A percentile compares a stretch with the other conserved stretches of the same genome.
phyloP scores from a whole-genome alignment of 2,113 vertebrate species.

The Eurypyga helias region DNA sequence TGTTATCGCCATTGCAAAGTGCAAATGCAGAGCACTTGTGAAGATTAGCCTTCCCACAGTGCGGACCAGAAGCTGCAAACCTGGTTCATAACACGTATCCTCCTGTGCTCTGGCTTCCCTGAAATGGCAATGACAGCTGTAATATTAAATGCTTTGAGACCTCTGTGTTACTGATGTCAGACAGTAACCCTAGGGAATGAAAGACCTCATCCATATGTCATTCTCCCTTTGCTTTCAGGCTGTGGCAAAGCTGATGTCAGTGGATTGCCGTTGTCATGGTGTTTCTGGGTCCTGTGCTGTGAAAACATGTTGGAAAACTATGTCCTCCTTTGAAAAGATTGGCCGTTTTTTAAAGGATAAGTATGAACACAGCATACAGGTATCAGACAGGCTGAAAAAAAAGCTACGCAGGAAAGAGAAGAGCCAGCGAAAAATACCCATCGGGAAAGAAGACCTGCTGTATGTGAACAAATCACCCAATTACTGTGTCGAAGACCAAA shows the following conservation, averaged over 20 bases:
- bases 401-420: slow-evolving; percentile 87
- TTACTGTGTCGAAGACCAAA: slow-evolving; percentile 90
- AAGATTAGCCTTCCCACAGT: neutral
- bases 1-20: neutral
- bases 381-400: slow-evolving; percentile 82
- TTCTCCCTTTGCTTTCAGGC: slow-evolving; percentile 81
- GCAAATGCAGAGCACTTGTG: neutral
- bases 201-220: neutral
- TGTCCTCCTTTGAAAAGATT: slow-evolving; percentile 90
- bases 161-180: neutral
- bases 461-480: slow-evolving; percentile 93
- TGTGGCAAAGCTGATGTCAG: slow-evolving; percentile 88
- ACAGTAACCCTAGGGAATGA: neutral
- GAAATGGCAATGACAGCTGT: neutral
- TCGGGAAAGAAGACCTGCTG: slow-evolving; percentile 86
- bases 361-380: slow-evolving; percentile 90
- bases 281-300: slow-evolving; percentile 97
- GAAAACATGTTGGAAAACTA: slow-evolving; percentile 95
- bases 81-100: neutral
- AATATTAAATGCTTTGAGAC: neutral
- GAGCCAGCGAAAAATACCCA: slow-evolving; percentile 76
- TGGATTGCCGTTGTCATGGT: slow-evolving; percentile 95
- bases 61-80: neutral
- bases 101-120: neutral
- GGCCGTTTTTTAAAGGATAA: slow-evolving; percentile 91